A percentile compares a stretch with the other conserved stretches of the same genome.
phyloP scores from a whole-genome alignment of 2,113 vertebrate genomes.

The Anthoscopus minutus region DNA sequence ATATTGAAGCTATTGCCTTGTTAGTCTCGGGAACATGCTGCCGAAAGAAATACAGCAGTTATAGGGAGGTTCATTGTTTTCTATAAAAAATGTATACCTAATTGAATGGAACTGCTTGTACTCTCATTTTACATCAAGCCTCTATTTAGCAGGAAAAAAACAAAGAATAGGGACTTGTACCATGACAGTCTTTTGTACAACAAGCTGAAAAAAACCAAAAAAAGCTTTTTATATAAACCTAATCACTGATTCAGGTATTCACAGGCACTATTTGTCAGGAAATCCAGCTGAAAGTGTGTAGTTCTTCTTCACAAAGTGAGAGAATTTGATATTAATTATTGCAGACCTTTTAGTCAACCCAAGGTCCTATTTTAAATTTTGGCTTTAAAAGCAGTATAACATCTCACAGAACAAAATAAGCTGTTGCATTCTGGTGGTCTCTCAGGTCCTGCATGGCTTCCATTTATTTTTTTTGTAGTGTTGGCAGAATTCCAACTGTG shows the following conservation, averaged over 20 bases:
- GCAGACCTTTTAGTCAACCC: constrained; percentile 6
- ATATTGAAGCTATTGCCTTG: not conserved
- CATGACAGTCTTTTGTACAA: not conserved
- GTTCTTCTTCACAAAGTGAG: not conserved
- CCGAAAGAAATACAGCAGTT: not conserved
- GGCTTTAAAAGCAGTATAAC: constrained; percentile 3
- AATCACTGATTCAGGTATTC: not conserved
- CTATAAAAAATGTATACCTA: not conserved
- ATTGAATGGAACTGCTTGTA: not conserved
- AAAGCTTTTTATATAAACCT: not conserved
- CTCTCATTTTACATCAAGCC: not conserved
- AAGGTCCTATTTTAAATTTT: constrained; percentile 26
- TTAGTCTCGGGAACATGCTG: not conserved
- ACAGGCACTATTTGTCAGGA: not conserved
- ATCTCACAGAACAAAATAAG: constrained; percentile 40
- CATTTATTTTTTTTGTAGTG: constrained; percentile 56
- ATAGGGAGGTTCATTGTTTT: not conserved
- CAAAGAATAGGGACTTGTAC: not conserved
- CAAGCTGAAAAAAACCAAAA: not conserved
- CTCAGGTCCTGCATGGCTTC: not conserved
- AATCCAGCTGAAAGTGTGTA: not conserved
- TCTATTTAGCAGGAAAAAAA: not conserved
- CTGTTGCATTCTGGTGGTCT: constrained; percentile 18
- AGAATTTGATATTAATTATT: constrained; percentile 49
- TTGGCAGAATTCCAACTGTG: constrained; percentile 54